Evolutionary conservation across 2,113 vertebrate genomes (phyloP).

Genomic region (Menura novaehollandiae): DNA sequence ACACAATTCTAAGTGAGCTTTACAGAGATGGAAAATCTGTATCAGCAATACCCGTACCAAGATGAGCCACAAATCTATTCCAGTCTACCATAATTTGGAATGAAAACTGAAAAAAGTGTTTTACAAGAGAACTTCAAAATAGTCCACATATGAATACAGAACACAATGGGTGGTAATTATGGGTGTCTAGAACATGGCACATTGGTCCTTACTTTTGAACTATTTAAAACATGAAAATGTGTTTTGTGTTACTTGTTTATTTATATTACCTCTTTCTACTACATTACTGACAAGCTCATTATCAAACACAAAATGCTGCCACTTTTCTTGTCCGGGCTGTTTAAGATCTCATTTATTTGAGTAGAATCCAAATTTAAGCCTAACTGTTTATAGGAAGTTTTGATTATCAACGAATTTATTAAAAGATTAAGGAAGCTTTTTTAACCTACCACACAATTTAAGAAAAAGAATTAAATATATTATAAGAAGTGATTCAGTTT

Average conservation of each 20-base stretch:
- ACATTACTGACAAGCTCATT: background rate
- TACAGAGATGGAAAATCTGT: background rate
- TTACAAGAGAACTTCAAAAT: background rate
- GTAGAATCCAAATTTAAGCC: background rate
- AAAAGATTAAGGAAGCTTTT: background rate
- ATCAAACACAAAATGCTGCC: background rate
- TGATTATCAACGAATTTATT: background rate
- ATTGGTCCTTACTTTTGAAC: background rate
- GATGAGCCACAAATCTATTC: background rate
- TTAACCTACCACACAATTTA: background rate
- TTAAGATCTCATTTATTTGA: background rate
- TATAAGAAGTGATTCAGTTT: background rate
- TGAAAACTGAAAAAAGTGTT: background rate
- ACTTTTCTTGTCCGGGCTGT: background rate
- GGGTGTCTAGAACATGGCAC: background rate
- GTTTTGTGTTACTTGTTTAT: background rate
- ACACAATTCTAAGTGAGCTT: background rate
- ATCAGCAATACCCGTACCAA: rapidly evolving
- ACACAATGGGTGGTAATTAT: background rate
- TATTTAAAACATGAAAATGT: background rate
- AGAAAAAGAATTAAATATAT: background rate
- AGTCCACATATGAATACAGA: background rate
- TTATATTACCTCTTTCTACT: background rate
- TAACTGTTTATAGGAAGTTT: background rate
- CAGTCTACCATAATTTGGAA: background rate